These are phyloP conservation scores for Acanthaster planci DNA, from an alignment of 35 echinoderm and acorn worm genomes.

Conservation along the genomic window DNA sequence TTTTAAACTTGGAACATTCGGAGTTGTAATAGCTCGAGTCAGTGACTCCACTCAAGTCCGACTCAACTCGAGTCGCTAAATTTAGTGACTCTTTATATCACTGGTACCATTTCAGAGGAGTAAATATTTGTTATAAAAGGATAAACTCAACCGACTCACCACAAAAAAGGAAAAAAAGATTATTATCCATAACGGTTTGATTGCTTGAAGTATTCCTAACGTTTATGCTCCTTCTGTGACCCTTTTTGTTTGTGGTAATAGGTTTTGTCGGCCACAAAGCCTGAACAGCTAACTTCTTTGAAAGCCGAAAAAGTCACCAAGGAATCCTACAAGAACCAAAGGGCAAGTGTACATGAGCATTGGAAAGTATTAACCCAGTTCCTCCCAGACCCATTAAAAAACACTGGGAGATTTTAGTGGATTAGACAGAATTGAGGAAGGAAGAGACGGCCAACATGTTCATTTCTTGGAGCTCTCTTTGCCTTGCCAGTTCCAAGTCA, in stretches of 20 bases:
- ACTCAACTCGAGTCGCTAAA: no score
- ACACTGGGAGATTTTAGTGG: background rate
- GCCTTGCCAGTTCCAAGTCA: no score
- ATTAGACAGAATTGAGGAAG: no score
- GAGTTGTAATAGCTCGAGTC: no score
- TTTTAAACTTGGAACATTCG: no score
- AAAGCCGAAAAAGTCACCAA: constrained; percentile 5
- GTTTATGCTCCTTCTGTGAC: background rate
- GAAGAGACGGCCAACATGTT: no score
- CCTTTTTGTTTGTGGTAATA: background rate
- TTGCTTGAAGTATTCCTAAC: background rate
- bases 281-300: constrained; percentile 21
- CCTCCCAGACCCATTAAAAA: background rate
- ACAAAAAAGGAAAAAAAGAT: background rate
- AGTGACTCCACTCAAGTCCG: no score
- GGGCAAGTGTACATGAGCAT: background rate
- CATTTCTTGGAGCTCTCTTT: no score
- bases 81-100: no score
- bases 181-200: background rate
- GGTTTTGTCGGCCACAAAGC: constrained; percentile 37
- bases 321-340: constrained; percentile 24
- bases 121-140: no score
- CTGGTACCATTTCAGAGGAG: no score
- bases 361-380: background rate
- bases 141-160: background rate